These are phyloP conservation scores for Schizothorax lantsangensis DNA, from an alignment of 2,797 vertebrate species.

Conservation along the genomic window DNA sequence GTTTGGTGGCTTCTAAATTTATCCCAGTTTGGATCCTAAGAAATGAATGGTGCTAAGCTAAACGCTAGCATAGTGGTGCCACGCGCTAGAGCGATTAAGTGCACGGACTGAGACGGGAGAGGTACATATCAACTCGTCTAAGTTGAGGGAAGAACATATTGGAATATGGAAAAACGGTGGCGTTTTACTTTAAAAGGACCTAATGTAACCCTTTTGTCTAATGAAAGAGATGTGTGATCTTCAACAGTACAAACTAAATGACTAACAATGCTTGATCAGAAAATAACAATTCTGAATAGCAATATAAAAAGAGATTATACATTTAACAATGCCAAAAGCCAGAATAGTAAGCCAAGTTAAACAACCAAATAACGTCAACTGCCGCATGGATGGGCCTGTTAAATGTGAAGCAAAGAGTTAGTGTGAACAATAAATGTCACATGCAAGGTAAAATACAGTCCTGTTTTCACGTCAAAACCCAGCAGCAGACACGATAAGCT, in stretches of 20 bases:
- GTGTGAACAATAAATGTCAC: slow-evolving; percentile 52
- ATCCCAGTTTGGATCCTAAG: no score
- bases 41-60: no score
- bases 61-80: no score
- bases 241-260: slow-evolving; percentile 14
- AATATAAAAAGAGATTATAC: not conserved
- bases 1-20: no score
- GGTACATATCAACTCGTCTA: no score
- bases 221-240: not conserved
- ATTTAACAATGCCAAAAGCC: slow-evolving; percentile 27
- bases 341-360: slow-evolving; percentile 49
- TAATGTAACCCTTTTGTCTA: not conserved
- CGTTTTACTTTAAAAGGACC: no score
- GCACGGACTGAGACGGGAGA: no score
- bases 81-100: no score
- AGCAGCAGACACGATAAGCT: slow-evolving; percentile 42
- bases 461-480: slow-evolving; percentile 42
- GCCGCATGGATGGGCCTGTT: slow-evolving; percentile 18
- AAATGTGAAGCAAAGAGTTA: slow-evolving; percentile 33
- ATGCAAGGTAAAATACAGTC: slow-evolving; percentile 39
- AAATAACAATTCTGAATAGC: not conserved
- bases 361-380: slow-evolving; percentile 36
- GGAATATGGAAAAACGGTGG: no score
- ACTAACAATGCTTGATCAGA: not conserved
- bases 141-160: no score